Percentiles rank a stretch among this genome's conserved stretches.
phyloP scores from a whole-genome alignment of 1,140 invertebrate species.

The Hestina assimilis region DNA sequence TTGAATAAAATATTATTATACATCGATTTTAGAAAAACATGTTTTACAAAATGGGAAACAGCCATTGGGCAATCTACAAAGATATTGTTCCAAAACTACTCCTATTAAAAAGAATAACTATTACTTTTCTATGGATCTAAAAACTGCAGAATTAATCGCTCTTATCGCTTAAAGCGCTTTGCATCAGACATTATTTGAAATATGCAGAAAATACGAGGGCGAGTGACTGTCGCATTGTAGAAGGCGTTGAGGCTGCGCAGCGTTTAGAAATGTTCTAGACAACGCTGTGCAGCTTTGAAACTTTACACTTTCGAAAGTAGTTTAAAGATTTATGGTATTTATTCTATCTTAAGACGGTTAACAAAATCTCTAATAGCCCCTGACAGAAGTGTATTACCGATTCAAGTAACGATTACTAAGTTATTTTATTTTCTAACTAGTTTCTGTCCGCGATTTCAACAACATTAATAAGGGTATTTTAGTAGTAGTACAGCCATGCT shows the following conservation, averaged over 20 bases:
- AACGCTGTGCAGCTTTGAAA: conserved; percentile 29
- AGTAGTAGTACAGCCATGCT: no score
- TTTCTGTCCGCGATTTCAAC: no score
- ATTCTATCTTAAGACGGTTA: conserved; percentile 11
- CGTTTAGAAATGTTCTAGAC: conserved; percentile 24
- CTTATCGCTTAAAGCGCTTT: conserved; percentile 2
- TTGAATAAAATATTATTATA: no score
- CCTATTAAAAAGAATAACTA: not conserved
- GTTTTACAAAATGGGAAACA: no score
- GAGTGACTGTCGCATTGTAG: conserved; percentile 26
- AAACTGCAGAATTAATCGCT: not conserved
- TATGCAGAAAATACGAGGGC: conserved; percentile 16
- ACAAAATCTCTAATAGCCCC: no score
- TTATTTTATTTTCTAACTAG: no score
- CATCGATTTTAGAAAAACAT: no score
- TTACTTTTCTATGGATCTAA: not conserved
- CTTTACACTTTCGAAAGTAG: conserved; percentile 28
- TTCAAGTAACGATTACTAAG: no score
- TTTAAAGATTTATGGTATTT: conserved; percentile 44
- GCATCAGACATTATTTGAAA: conserved; percentile 8
- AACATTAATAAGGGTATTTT: no score
- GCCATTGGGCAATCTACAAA: no score
- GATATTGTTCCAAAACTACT: no score
- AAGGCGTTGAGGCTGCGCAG: conserved; percentile 13
- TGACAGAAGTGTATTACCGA: no score